Evolutionary conservation across 2,888 invertebrate species (phyloP).

Genomic region (Helobdella robusta): DNA sequence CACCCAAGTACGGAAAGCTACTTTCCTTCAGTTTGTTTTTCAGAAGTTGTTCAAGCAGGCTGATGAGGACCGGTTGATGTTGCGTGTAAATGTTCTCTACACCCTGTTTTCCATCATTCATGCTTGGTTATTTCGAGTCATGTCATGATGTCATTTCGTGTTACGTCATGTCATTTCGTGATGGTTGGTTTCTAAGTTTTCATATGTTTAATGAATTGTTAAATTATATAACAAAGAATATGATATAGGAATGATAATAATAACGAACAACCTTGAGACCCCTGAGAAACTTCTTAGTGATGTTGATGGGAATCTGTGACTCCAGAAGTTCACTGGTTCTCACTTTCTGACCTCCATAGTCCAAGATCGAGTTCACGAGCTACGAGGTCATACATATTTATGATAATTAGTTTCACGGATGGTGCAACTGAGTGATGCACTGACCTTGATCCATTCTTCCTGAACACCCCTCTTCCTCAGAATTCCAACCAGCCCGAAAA

Average conservation of each 20-base stretch:
- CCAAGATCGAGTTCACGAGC: constrained; percentile 62
- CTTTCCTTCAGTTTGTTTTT: constrained; percentile 81
- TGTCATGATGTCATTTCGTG: no score
- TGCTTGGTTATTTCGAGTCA: no score
- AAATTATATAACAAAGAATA: no score
- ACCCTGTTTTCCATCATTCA: no score
- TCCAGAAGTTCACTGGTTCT: constrained; percentile 73
- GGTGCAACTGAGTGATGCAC: no score
- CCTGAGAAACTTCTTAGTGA: constrained; percentile 70
- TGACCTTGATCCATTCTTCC: constrained; percentile 17
- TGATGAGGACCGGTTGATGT: constrained; percentile 82
- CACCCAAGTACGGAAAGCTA: constrained; percentile 71
- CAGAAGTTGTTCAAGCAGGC: constrained; percentile 76
- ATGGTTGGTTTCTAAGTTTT: background rate
- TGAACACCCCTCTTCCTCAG: constrained; percentile 17
- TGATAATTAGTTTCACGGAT: background rate
- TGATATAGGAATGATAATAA: background rate
- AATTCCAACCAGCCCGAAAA: constrained; percentile 43
- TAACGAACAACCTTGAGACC: constrained; percentile 60
- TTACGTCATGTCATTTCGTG: no score
- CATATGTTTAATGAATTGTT: background rate
- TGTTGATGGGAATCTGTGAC: constrained; percentile 70
- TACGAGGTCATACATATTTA: constrained; percentile 34
- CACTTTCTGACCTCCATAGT: constrained; percentile 74
- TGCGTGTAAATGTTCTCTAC: constrained; percentile 99